Conservation (phyloP, 2,888 invertebrate genomes). For the Cremastobaeus sp. region DNA sequence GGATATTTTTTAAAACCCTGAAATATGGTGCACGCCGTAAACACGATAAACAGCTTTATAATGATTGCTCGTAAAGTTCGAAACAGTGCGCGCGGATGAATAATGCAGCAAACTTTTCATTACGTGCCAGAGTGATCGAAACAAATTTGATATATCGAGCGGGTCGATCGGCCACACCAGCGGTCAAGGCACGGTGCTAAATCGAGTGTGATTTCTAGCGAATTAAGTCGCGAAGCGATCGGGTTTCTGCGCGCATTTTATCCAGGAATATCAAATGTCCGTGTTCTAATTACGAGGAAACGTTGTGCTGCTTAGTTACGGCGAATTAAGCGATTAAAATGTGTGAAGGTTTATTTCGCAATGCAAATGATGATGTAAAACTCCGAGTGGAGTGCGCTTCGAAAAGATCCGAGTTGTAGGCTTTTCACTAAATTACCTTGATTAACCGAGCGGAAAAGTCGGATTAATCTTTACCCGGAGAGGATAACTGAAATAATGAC, state of each 20-base stretch:
- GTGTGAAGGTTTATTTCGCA: neutral
- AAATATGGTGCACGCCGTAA: slow-evolving; percentile 37
- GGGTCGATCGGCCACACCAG: neutral
- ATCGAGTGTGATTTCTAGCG: slow-evolving; percentile 32
- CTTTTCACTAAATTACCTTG: too few species aligned
- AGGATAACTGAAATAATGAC: too few species aligned
- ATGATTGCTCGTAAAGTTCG: slow-evolving; percentile 33
- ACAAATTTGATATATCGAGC: slow-evolving; percentile 1
- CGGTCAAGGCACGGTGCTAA: slow-evolving; percentile 12
- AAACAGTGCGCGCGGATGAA: slow-evolving; percentile 20
- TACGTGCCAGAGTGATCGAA: neutral
- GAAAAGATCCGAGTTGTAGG: too few species aligned
- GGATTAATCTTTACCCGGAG: too few species aligned
- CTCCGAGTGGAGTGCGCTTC: too few species aligned
- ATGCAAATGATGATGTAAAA: too few species aligned
- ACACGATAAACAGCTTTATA: slow-evolving; percentile 38
- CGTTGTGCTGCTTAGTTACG: slow-evolving; percentile 15
- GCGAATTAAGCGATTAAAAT: slow-evolving; percentile 26
- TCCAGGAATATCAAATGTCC: slow-evolving; percentile 37
- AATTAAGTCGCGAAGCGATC: slow-evolving; percentile 38
- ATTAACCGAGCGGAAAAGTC: too few species aligned
- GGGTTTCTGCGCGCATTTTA: slow-evolving; percentile 33
- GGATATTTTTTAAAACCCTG: slow-evolving; percentile 43
- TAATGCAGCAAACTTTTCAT: slow-evolving; percentile 37
- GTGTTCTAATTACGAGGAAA: slow-evolving; percentile 36